These are phyloP conservation scores for Tragulus kanchil DNA, from an alignment of 2,113 vertebrate species.

Conservation along the genomic window DNA sequence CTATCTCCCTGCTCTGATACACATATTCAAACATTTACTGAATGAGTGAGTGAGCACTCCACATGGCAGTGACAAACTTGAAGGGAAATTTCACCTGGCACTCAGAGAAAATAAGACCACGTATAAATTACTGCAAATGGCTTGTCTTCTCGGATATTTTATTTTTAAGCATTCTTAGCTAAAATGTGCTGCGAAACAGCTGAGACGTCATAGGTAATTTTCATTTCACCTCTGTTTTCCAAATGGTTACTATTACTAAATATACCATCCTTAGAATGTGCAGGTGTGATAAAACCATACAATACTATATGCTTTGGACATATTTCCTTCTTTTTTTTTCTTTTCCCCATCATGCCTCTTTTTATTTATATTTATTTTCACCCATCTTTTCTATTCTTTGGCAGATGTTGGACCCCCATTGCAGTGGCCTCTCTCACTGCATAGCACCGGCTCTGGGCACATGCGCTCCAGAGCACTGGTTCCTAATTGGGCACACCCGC, in stretches of 20 bases:
- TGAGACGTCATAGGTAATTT: conserved; percentile 66
- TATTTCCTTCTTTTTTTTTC: background rate
- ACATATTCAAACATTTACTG: background rate
- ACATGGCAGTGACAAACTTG: background rate
- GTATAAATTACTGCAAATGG: conserved; percentile 45
- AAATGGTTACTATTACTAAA: conserved; percentile 63
- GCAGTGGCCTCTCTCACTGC: too few relatives aligned
- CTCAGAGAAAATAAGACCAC: conserved; percentile 3
- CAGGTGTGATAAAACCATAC: background rate
- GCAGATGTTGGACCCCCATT: too few relatives aligned
- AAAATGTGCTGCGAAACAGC: conserved; percentile 37
- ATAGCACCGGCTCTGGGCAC: too few relatives aligned
- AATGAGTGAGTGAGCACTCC: background rate
- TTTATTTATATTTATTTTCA: too few relatives aligned
- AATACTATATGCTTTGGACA: background rate
- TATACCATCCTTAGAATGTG: background rate
- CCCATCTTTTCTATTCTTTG: too few relatives aligned
- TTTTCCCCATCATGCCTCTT: background rate
- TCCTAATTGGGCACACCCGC: too few relatives aligned
- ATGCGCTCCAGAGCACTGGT: too few relatives aligned
- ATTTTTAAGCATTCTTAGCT: conserved; percentile 70
- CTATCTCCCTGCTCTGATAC: background rate
- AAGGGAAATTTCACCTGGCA: background rate
- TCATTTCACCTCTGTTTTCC: conserved; percentile 71
- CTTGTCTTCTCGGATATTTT: conserved; percentile 41